Evolutionary conservation across 1,140 invertebrate genomes (phyloP), one percentile per base, ranked within the genome.

Genomic region (Papilio helenus): DNA sequence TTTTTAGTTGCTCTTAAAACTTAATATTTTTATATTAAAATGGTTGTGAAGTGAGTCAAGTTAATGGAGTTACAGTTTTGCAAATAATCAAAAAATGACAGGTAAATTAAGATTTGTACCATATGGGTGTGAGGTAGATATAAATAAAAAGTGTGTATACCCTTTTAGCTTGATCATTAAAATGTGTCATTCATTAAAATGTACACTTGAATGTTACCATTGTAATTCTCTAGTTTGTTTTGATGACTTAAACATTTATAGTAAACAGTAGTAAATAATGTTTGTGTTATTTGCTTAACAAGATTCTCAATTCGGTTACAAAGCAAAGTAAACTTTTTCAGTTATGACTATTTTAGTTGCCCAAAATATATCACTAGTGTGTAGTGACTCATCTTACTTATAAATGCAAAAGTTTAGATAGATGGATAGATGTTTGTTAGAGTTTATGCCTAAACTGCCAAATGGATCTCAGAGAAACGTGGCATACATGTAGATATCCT

Each of bases 241-340:
- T 61, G 58, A 61, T 61, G 58, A 61, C 20, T 26, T 61, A 26
- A 26, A 26, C 20, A 61, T 61, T 58, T 61, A 5, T 61, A 61
- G 58, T 61, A 61, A 61, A 61, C 58, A 61, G 20, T 61, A 26
- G 58, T 61, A 61, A 61, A 61, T 26, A 23, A 20, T 55, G 51
- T 55, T 55, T 55, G n/a, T 55, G 51, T 26, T n/a, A 55, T 55
- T n/a, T 55, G 16, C 18, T 5, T 10, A 12, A 12, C 10, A 26
- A 26, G 18, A 2, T 26, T 26, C n/a, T 61, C 2, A 55, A 55
- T 55, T 20, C 51, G 18, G 12, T 16, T 49, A 14, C 1, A 18
- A 49, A 49, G 3, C 3, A 49, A 49, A 49, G 2, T 5, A 49
- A 16, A 16, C 14, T 49, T 14, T 16, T 14, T 14, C 46, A 49